phyloP scores from a whole-genome alignment of 92 coral and sea anemone species.

The Umimayanthus kanabou region DNA sequence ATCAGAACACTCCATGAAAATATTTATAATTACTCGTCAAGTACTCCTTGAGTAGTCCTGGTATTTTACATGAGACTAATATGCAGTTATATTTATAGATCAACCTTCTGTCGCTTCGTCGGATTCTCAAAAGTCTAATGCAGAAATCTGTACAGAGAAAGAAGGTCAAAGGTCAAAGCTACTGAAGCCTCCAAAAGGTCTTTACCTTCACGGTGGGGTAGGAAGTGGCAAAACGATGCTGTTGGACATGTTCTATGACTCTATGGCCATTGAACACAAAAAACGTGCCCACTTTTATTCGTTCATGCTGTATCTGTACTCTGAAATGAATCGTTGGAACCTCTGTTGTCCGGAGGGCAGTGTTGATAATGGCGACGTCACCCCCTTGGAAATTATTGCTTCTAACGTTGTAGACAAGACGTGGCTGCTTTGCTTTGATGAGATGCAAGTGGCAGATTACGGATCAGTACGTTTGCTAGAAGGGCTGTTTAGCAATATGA shows the following conservation, averaged over 20 bases:
- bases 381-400: constrained; percentile 72
- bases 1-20: too few relatives aligned
- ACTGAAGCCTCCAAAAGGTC: constrained; percentile 58
- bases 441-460: constrained; percentile 83
- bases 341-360: constrained; percentile 68
- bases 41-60: too few relatives aligned
- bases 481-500: constrained; percentile 74
- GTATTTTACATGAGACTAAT: too few relatives aligned
- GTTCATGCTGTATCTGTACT: constrained; percentile 79
- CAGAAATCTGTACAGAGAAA: background rate
- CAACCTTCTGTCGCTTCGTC: background rate
- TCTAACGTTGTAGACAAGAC: constrained; percentile 60
- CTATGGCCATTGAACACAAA: constrained; percentile 59
- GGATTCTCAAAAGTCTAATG: background rate
- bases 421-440: constrained; percentile 82
- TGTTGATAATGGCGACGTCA: constrained; percentile 49
- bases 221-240: constrained; percentile 82
- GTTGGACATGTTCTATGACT: constrained; percentile 81
- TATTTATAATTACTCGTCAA: too few relatives aligned
- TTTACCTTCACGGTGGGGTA: constrained; percentile 77
- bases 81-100: too few relatives aligned
- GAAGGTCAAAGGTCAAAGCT: background rate
- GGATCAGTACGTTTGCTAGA: constrained; percentile 76
- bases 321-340: constrained; percentile 79
- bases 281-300: constrained; percentile 81